Evolutionary conservation across 2,797 vertebrate genomes (phyloP).

Genomic region (Bovichtus diacanthus): DNA sequence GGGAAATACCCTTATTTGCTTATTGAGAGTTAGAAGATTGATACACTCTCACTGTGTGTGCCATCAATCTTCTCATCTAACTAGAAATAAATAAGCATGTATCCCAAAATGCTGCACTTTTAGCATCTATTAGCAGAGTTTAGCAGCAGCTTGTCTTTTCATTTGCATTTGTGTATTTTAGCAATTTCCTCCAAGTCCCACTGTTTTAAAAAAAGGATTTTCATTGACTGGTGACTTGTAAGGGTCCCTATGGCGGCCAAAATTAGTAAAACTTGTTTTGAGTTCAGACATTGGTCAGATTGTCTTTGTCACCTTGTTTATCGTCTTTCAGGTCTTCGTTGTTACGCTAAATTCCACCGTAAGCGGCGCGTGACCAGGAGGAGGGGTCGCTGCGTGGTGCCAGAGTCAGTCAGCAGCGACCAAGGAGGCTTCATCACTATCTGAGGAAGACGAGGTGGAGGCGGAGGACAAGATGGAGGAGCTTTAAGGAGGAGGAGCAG

Average conservation of each 20-base stretch:
- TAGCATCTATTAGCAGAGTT: neutral
- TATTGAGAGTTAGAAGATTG: neutral
- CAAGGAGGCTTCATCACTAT: slow-evolving; percentile 96
- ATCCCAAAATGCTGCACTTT: neutral
- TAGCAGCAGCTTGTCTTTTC: neutral
- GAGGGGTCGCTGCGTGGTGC: slow-evolving; percentile 95
- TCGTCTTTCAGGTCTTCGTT: slow-evolving; percentile 89
- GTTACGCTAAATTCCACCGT: slow-evolving; percentile 97
- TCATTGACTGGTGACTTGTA: neutral
- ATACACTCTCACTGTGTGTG: no score
- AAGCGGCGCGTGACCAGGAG: slow-evolving; percentile 94
- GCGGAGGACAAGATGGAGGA: slow-evolving; percentile 7
- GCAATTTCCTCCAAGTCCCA: neutral
- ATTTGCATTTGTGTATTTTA: neutral
- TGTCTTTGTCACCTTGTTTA: neutral
- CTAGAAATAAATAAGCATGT: neutral
- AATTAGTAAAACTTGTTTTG: slow-evolving; percentile 1
- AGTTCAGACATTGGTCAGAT: no score
- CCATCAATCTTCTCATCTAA: neutral
- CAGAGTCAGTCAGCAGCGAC: slow-evolving; percentile 89
- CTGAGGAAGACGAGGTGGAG: slow-evolving; percentile 76
- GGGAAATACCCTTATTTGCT: neutral
- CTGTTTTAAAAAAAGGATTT: no score
- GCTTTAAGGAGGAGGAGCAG: slow-evolving; percentile 6
- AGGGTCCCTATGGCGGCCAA: neutral